Percentiles rank a stretch among this genome's conserved stretches.
phyloP scores from a whole-genome alignment of 2,113 vertebrate genomes.

The Zootoca vivipara region DNA sequence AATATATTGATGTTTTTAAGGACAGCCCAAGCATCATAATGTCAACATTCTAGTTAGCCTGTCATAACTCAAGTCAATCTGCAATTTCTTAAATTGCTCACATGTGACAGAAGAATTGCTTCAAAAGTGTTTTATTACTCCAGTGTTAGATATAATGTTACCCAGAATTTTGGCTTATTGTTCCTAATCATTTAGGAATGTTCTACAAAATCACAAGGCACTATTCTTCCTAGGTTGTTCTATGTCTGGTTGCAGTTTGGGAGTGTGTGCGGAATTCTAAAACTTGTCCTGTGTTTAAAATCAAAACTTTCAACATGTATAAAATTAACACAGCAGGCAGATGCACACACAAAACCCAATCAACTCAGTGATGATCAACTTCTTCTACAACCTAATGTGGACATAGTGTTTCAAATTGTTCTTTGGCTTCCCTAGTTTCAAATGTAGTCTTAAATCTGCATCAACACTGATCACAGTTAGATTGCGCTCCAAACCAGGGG shows the following conservation, averaged over 20 bases:
- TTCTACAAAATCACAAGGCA: not conserved
- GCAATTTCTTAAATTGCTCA: conserved; percentile 40
- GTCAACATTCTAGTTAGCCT: conserved; percentile 36
- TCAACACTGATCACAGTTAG: not conserved
- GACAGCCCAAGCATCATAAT: not conserved
- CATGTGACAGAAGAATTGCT: conserved; percentile 28
- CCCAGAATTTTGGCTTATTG: not conserved
- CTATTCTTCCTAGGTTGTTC: not conserved
- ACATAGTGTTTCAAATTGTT: not conserved
- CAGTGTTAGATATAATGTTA: conserved; percentile 17
- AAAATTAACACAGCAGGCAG: not conserved
- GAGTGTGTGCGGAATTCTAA: not conserved
- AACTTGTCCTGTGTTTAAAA: not conserved
- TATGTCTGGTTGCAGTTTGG: not conserved
- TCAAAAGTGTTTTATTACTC: conserved; percentile 35
- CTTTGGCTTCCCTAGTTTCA: no score
- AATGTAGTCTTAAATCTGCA: no score
- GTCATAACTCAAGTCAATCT: conserved; percentile 38
- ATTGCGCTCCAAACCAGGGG: not conserved
- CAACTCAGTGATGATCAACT: not conserved
- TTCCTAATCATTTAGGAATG: not conserved
- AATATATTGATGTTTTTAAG: conserved; percentile 1
- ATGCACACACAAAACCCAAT: not conserved
- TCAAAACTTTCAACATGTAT: not conserved
- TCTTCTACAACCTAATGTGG: not conserved